Evolutionary conservation across 2,888 invertebrate species (phyloP).

Genomic region (Syrphus vitripennis): DNA sequence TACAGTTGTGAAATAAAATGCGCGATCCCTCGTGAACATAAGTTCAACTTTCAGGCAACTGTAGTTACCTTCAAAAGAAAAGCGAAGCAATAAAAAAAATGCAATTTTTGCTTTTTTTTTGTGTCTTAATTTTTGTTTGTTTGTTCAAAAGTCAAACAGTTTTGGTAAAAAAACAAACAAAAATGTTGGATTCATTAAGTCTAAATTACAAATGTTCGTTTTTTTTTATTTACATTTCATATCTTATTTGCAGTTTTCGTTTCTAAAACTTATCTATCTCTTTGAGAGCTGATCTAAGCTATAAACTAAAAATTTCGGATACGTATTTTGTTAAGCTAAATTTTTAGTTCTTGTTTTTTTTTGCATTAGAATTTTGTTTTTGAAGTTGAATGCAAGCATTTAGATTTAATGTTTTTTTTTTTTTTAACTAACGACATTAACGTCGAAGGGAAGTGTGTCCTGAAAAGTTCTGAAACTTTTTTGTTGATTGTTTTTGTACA

Average conservation of each 20-base stretch:
- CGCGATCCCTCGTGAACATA: conserved; percentile 96
- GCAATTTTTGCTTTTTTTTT: conserved; percentile 43
- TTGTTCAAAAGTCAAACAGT: not conserved
- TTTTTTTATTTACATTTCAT: not conserved
- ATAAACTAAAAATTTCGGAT: not conserved
- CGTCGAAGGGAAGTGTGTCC: too few relatives aligned
- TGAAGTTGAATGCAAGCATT: not conserved
- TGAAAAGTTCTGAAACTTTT: too few relatives aligned
- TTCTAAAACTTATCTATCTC: not conserved
- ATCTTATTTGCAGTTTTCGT: not conserved
- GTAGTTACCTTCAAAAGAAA: conserved; percentile 90
- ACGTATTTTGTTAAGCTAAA: not conserved
- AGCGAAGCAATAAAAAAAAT: conserved; percentile 66
- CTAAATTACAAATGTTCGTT: not conserved
- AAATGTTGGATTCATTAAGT: not conserved
- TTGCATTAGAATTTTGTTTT: not conserved
- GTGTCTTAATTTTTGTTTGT: conserved; percentile 17
- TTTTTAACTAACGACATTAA: too few relatives aligned
- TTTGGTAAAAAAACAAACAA: not conserved
- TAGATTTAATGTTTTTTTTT: not conserved
- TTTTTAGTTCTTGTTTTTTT: not conserved
- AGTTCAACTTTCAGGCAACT: conserved; percentile 97
- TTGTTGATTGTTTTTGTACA: too few relatives aligned
- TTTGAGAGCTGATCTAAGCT: not conserved
- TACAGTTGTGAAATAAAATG: conserved; percentile 98